phyloP scores from a whole-genome alignment of 2,888 invertebrate genomes.

The Drosophila leonis region DNA sequence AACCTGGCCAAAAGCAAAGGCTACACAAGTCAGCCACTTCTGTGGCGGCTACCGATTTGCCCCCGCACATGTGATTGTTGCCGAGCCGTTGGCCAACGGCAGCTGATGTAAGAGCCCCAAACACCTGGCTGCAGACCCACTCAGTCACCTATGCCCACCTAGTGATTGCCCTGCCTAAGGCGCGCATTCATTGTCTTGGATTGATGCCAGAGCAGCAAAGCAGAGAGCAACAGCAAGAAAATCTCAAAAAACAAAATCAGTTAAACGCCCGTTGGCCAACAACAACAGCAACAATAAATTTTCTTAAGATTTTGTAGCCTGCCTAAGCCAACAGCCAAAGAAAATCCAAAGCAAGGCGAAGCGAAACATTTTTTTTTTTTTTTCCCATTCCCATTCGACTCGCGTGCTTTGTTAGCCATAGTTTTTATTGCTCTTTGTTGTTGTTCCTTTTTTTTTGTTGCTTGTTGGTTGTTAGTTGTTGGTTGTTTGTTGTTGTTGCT shows the following conservation, averaged over 20 bases:
- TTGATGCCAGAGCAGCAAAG: slow-evolving; percentile 47
- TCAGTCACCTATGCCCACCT: background rate
- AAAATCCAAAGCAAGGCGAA: slow-evolving; percentile 19
- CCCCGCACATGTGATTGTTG: slow-evolving; percentile 52
- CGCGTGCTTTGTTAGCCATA: slow-evolving; percentile 53
- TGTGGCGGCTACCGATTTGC: slow-evolving; percentile 35
- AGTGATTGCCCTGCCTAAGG: slow-evolving; percentile 38
- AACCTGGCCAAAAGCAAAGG: slow-evolving; percentile 42
- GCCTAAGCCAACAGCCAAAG: slow-evolving; percentile 28
- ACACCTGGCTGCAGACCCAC: background rate
- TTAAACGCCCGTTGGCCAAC: slow-evolving; percentile 61
- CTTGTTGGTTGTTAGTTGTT: slow-evolving; percentile 22
- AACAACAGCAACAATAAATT: slow-evolving; percentile 11
- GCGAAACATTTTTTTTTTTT: slow-evolving; percentile 39
- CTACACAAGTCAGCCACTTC: slow-evolving; percentile 45
- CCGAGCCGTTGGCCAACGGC: slow-evolving; percentile 57
- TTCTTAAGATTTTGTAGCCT: slow-evolving; percentile 5
- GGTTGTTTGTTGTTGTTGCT: slow-evolving; percentile 11
- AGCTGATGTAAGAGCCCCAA: background rate
- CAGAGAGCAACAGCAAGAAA: slow-evolving; percentile 14
- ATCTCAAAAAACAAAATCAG: slow-evolving; percentile 54
- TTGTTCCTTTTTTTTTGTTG: slow-evolving; percentile 16
- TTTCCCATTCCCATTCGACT: slow-evolving; percentile 59
- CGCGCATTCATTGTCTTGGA: slow-evolving; percentile 62
- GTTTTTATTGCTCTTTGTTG: slow-evolving; percentile 28